Base-by-base conservation (phyloP, 2,113 vertebrate species). In the Garra rufa region DNA sequence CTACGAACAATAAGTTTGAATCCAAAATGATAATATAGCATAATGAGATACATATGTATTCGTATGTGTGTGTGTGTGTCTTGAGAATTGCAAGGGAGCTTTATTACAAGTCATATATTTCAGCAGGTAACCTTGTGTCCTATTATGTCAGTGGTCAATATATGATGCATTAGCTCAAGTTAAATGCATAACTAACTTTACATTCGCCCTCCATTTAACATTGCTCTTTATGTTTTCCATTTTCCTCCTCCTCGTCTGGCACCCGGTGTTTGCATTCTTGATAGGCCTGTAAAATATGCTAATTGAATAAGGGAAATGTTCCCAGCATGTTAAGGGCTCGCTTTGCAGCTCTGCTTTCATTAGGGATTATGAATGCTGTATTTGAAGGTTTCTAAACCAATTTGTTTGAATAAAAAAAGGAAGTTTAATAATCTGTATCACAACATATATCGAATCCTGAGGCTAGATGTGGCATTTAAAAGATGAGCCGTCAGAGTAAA, bases 231-330 rank as follows among this genome's bases (percentile, higher is more conserved):
- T 74, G 34, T 55, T 74, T 81, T 75, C 48, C 30, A 26, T 78
- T 69, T 44, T 57, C 76, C 55, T 63, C 48, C 81, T 43, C 85
- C 52, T 81, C 50, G 74, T 75, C 41, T 24, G 48, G 48, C 69
- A 44, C 28, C 57, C 59, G 10, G 46, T 84, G 44, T 67, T 86
- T 71, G 50, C 63, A 74, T 81, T 73, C 69, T 9, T 57, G 67
- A 67, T 84, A 65, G 77, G 71, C 44, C 65, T 65, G 50, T 82
- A 73, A 84, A 85, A 88, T 70, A 89, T 81, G 83, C 61, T 81
- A 81, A 87, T 83, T 83, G 69, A 83, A 87, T 85, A 85, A 83
- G 73, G 67, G 67, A 44, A 50, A 75, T 70, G 76, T 83, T 87
- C 48, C 52, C 63, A 71, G 41, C 76, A 81, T 83, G 82, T 85